Percentiles rank a stretch among this genome's conserved stretches.
Conservation (phyloP, 2,888 invertebrate genomes). For the Thera obeliscata region DNA sequence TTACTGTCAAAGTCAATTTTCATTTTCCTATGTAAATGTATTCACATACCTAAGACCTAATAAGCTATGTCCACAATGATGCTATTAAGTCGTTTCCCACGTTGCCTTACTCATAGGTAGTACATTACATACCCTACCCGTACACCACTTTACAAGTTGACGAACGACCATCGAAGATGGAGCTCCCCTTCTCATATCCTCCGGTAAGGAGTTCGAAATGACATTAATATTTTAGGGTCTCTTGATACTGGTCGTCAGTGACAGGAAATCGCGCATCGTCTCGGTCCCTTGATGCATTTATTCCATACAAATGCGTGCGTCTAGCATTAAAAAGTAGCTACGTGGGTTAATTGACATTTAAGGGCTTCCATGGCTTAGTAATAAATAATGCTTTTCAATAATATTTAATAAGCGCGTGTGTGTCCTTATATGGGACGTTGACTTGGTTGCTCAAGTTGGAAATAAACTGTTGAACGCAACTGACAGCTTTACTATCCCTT, state of each 20-base stretch:
- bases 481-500: neutral
- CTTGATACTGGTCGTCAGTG: constrained; percentile 41
- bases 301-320: constrained; percentile 43
- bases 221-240: constrained; percentile 44
- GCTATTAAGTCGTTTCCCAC: constrained; percentile 50
- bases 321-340: constrained; percentile 42
- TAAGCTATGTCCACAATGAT: constrained; percentile 44
- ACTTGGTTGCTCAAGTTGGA: neutral
- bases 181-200: constrained; percentile 42
- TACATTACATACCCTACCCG: constrained; percentile 19
- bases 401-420: constrained; percentile 2
- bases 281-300: constrained; percentile 47
- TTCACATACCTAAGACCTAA: constrained; percentile 35
- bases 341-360: constrained; percentile 40
- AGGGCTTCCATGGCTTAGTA: constrained; percentile 32
- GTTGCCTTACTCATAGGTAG: constrained; percentile 35
- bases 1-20: constrained; percentile 39
- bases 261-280: constrained; percentile 50
- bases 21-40: constrained; percentile 33
- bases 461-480: neutral
- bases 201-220: constrained; percentile 35
- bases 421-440: neutral
- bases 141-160: constrained; percentile 45
- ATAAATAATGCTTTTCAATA: constrained; percentile 10
- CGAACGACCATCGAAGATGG: constrained; percentile 44